phyloP scores from a whole-genome alignment of 1,140 invertebrate species.

The Helicoverpa armigera region DNA sequence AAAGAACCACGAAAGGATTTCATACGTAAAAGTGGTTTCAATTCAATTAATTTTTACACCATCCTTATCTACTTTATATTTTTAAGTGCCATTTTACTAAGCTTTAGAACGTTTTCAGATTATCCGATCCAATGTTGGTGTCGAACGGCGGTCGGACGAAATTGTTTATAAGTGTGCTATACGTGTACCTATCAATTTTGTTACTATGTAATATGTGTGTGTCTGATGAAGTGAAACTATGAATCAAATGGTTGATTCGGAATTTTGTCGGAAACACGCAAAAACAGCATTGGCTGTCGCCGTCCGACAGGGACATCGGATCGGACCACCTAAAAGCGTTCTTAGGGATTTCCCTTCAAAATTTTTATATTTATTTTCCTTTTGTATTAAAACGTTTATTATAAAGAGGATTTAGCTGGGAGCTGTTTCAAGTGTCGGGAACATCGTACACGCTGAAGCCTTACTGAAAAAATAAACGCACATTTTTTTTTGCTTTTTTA shows the following conservation, averaged over 20 bases:
- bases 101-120: neutral
- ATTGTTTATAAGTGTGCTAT: too few relatives aligned
- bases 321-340: neutral
- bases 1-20: slow-evolving; percentile 24
- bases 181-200: too few relatives aligned
- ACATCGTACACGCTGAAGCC: slow-evolving; percentile 17
- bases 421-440: slow-evolving; percentile 41
- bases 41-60: slow-evolving; percentile 32
- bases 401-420: slow-evolving; percentile 37
- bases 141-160: too few relatives aligned
- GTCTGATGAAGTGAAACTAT: too few relatives aligned
- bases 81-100: neutral
- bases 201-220: too few relatives aligned
- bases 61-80: slow-evolving; percentile 17
- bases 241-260: too few relatives aligned
- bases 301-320: too few relatives aligned
- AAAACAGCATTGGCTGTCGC: too few relatives aligned
- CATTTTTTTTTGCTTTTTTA: slow-evolving; percentile 19
- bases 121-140: too few relatives aligned
- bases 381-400: slow-evolving; percentile 45
- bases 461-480: slow-evolving; percentile 33
- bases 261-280: too few relatives aligned
- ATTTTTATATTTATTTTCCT: slow-evolving; percentile 17
- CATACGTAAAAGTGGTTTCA: slow-evolving; percentile 30
- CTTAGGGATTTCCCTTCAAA: neutral